Evolutionary conservation across 2,888 invertebrate genomes (phyloP).

Genomic region (Mythimna ferrago): DNA sequence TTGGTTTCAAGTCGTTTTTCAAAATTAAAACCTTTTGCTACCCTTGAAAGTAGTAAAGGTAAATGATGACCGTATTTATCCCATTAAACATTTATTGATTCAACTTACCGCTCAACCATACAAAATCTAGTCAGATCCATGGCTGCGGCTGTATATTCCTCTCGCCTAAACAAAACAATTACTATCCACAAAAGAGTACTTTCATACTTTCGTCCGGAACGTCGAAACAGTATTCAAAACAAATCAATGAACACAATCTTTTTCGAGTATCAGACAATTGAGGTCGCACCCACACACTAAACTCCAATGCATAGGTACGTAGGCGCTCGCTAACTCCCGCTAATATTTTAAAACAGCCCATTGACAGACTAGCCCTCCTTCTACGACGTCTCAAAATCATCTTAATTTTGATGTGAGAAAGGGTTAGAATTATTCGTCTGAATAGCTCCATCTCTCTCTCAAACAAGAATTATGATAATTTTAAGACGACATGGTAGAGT

Average conservation of each 20-base stretch:
- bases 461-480: too few relatives aligned
- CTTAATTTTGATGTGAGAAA: too few relatives aligned
- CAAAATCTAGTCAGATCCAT: background rate
- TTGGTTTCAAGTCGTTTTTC: background rate
- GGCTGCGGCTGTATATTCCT: background rate
- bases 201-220: constrained; percentile 19
- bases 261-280: constrained; percentile 65
- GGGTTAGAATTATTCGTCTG: too few relatives aligned
- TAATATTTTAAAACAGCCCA: constrained; percentile 75
- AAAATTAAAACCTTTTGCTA: background rate
- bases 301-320: constrained; percentile 32
- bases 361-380: constrained; percentile 61
- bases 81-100: background rate
- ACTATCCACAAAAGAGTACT: constrained; percentile 25
- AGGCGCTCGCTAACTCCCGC: constrained; percentile 72
- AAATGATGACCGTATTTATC: background rate
- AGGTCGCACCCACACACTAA: constrained; percentile 75
- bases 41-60: background rate
- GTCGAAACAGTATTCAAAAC: constrained; percentile 22
- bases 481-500: too few relatives aligned
- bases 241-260: constrained; percentile 57
- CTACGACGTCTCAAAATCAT: too few relatives aligned
- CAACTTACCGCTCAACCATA: background rate
- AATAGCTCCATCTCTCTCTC: too few relatives aligned
- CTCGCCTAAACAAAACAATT: constrained; percentile 17